Percentiles rank a stretch among this genome's conserved stretches.
Evolutionary conservation across 2,113 vertebrate genomes (phyloP).

Genomic region (Bungarus multicinctus): DNA sequence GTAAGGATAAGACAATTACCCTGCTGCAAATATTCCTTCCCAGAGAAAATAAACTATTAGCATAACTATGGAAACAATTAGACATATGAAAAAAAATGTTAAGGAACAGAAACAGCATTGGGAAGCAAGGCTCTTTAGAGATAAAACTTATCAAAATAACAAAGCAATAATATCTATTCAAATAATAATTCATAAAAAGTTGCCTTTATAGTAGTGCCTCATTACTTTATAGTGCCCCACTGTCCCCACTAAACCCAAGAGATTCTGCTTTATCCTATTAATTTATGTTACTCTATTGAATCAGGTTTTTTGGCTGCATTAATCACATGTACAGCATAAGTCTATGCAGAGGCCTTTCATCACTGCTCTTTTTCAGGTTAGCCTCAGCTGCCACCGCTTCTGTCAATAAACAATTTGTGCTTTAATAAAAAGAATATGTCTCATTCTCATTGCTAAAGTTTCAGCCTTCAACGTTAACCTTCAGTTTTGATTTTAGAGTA

Average conservation of each 20-base stretch:
- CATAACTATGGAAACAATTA: not conserved
- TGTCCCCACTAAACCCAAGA: not conserved
- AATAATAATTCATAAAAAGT: not conserved
- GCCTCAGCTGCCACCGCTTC: not conserved
- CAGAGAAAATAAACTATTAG: not conserved
- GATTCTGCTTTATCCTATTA: not conserved
- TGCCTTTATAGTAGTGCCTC: not conserved
- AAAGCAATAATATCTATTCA: not conserved
- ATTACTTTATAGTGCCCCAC: not conserved
- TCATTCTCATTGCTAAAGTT: not conserved
- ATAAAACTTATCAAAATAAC: not conserved
- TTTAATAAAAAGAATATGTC: not conserved
- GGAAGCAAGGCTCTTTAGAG: not conserved
- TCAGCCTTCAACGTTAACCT: not conserved
- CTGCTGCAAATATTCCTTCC: not conserved
- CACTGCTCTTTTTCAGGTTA: not conserved
- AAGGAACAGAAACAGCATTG: not conserved
- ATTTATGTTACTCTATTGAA: not conserved
- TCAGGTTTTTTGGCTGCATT: not conserved
- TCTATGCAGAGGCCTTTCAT: not conserved
- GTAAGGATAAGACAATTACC: not conserved
- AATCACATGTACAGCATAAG: not conserved
- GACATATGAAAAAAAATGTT: not conserved
- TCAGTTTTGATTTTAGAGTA: not conserved
- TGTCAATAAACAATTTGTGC: not conserved